These are phyloP conservation scores for Edolisoma coerulescens DNA, from an alignment of 2,113 vertebrate genomes.

Conservation along the genomic window DNA sequence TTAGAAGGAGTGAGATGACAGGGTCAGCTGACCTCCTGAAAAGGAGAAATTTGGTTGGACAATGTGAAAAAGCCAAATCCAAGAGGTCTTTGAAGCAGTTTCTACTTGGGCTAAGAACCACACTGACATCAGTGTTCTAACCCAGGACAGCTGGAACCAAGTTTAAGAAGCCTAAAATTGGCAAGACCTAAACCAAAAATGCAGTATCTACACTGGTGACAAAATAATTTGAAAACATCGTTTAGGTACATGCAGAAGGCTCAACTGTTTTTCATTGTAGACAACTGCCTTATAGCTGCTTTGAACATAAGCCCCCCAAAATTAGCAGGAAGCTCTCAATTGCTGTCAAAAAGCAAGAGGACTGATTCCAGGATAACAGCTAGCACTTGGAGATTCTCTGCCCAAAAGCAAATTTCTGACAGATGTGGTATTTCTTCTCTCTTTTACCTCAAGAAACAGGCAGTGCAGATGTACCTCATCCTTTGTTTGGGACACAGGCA, in stretches of 20 bases:
- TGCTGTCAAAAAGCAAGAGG: not conserved
- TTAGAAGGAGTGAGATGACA: fast-evolving
- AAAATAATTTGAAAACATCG: not conserved
- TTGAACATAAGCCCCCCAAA: not conserved
- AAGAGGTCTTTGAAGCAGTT: not conserved
- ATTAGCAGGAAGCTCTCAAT: not conserved
- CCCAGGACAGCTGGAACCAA: not conserved
- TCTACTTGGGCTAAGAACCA: not conserved
- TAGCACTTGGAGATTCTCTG: not conserved
- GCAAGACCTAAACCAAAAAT: not conserved
- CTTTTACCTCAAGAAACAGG: not conserved
- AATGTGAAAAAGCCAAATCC: not conserved
- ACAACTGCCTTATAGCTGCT: not conserved
- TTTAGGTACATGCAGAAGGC: not conserved
- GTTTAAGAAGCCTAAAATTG: not conserved
- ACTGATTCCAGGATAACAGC: not conserved
- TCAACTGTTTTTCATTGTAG: not conserved
- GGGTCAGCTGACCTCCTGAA: not conserved
- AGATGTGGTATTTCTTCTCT: not conserved
- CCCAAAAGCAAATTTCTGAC: not conserved
- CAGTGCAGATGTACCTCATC: not conserved
- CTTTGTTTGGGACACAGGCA: not conserved
- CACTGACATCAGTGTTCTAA: not conserved
- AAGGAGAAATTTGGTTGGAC: not conserved
- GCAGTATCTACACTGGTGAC: not conserved